Evolutionary conservation across 2,888 invertebrate species (phyloP).

Genomic region (Schrankia costaestrigalis): DNA sequence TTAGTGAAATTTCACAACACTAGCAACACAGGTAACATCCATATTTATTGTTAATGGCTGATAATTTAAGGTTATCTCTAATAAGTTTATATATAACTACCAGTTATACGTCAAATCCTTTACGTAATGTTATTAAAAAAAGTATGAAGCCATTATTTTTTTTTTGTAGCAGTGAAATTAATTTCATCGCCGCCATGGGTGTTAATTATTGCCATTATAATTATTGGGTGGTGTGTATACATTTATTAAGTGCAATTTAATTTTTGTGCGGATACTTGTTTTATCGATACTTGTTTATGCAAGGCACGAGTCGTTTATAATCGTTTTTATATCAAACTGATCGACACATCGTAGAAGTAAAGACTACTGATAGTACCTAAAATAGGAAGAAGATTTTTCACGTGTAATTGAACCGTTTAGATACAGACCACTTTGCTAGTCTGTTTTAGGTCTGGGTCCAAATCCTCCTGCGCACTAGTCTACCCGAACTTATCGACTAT

Average conservation of each 20-base stretch:
- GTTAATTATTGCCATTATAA: conserved; percentile 26
- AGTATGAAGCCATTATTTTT: conserved; percentile 22
- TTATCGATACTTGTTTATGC: too few species aligned
- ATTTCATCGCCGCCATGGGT: conserved; percentile 24
- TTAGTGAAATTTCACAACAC: too few species aligned
- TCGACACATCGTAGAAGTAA: too few species aligned
- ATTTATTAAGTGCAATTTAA: not conserved
- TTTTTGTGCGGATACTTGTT: not conserved
- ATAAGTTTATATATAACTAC: conserved; percentile 52
- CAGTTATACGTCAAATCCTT: conserved; percentile 47
- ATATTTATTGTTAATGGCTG: conserved; percentile 53
- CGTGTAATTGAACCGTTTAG: too few species aligned
- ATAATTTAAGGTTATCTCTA: conserved; percentile 52
- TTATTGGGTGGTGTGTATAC: not conserved
- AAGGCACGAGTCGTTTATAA: too few species aligned
- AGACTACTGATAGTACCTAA: too few species aligned
- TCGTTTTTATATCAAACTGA: too few species aligned
- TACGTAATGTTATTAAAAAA: conserved; percentile 38
- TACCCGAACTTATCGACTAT: too few species aligned
- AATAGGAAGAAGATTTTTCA: too few species aligned
- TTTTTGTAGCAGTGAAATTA: conserved; percentile 21
- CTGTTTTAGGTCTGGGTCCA: too few species aligned
- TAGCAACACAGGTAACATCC: conserved; percentile 19
- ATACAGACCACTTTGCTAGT: too few species aligned
- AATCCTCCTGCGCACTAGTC: too few species aligned